Percentiles rank a stretch among this genome's conserved stretches.
Conservation (phyloP, 1,140 invertebrate genomes). For the Melipona quadrifasciata region DNA sequence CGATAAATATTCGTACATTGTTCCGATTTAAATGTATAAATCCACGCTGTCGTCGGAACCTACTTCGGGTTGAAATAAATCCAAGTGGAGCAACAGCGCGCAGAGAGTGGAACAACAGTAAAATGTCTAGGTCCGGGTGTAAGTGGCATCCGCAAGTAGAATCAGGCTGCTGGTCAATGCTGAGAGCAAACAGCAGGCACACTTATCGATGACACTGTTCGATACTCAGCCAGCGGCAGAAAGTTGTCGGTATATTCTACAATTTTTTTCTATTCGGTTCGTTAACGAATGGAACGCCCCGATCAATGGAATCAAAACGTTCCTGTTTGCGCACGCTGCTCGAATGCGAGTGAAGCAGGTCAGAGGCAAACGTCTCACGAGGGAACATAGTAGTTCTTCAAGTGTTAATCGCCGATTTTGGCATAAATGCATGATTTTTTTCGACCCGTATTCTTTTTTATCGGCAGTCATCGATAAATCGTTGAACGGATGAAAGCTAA, state of each 20-base stretch:
- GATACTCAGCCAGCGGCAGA: not conserved
- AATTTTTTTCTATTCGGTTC: constrained; percentile 4
- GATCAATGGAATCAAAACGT: not conserved
- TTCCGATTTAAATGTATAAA: too few relatives aligned
- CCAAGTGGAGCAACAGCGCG: too few relatives aligned
- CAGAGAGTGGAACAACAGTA: too few relatives aligned
- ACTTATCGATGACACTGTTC: constrained; percentile 49
- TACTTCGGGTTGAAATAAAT: too few relatives aligned
- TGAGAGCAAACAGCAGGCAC: constrained; percentile 34
- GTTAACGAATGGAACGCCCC: constrained; percentile 28
- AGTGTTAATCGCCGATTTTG: not conserved
- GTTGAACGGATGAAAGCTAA: too few relatives aligned
- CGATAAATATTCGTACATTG: too few relatives aligned
- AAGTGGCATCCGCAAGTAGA: constrained; percentile 26
- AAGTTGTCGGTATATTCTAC: constrained; percentile 34
- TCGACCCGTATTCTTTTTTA: too few relatives aligned
- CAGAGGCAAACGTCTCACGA: too few relatives aligned
- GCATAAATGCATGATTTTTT: not conserved
- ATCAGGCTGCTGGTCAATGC: constrained; percentile 32
- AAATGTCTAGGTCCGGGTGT: constrained; percentile 6
- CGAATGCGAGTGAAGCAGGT: not conserved
- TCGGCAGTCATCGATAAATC: too few relatives aligned
- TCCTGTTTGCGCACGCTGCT: not conserved
- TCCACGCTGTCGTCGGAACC: too few relatives aligned
- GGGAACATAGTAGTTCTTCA: too few relatives aligned